Conservation (phyloP, 2,888 invertebrate species). For the Rhaphigaster nebulosa region DNA sequence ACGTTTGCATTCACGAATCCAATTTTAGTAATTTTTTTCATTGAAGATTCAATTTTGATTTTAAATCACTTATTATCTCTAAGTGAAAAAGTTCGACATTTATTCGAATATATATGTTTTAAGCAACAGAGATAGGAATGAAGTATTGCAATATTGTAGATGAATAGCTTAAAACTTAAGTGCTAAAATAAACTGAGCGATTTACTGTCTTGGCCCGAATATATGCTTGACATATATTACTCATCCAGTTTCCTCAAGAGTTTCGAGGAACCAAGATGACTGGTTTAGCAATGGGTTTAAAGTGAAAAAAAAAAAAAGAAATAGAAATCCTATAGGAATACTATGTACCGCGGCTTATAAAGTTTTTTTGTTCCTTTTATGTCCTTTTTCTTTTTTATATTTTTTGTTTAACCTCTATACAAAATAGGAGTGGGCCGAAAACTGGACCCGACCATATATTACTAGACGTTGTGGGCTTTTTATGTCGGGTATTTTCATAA, state of each 20-base stretch:
- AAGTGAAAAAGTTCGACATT: background rate
- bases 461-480: conserved; percentile 47
- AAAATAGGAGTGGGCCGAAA: conserved; percentile 55
- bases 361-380: too few relatives aligned
- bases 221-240: conserved; percentile 39
- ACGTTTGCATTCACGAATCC: too few relatives aligned
- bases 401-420: conserved; percentile 4
- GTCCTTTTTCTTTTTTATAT: background rate
- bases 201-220: background rate
- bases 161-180: too few relatives aligned
- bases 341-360: conserved; percentile 12
- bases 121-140: background rate
- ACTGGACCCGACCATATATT: conserved; percentile 54
- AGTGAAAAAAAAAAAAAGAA: background rate
- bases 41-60: background rate
- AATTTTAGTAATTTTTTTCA: too few relatives aligned
- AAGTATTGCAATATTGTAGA: background rate
- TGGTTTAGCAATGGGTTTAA: conserved; percentile 38
- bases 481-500: conserved; percentile 58
- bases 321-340: background rate
- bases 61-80: background rate
- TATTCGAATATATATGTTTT: too few relatives aligned
- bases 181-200: background rate
- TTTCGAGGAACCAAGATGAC: conserved; percentile 6
- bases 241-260: background rate